Evolutionary conservation across 2,888 invertebrate genomes (phyloP), one percentile per base, ranked within the genome.

Genomic region (Megamerina dolium): DNA sequence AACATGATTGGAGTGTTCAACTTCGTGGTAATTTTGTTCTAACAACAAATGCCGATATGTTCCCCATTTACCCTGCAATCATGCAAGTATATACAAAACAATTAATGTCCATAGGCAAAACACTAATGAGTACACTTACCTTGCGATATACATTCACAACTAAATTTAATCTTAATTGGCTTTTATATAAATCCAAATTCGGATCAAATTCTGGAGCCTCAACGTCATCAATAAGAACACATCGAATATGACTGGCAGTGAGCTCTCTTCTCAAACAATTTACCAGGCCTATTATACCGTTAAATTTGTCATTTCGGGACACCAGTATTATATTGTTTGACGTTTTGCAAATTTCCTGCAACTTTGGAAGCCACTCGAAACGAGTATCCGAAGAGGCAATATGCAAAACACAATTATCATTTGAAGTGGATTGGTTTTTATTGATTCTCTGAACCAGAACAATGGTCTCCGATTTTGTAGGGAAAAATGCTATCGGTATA

Each of bases 281-380:
- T 0, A 88, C 80, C 41, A 95, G 72, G n/a, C 96, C 97, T 16
- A 92, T 65, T 1, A 94, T 74, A n/a, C 97, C 97, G 61, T 78
- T 87, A 6, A 81, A 72, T 3, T 76, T 74, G 41, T 84, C 81
- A 51, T 80, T 78, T 64, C 83, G 79, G 2, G 81, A 74, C 14
- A 86, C 79, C 1, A 93, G 63, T 2, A 86, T 73, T 2, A 85
- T 58, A 0, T 61, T 44, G 9, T 52, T 58, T 34, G 60, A 64
- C 12, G 51, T 58, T 17, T 46, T 38, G 1, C 69, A 45, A 1
- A 59, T 59, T 5, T 58, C 36, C 46, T 70, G 63, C 3, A 68
- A 52, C 21, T 58, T 46, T 8, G 20, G 14, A 6, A 73, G 45
- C 73, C 73, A 73, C 3, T 58, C 48, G 16, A 63, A 68, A 12